Base-by-base conservation (phyloP, 2,888 invertebrate species). In the Chaetogeoica ovagalla region DNA sequence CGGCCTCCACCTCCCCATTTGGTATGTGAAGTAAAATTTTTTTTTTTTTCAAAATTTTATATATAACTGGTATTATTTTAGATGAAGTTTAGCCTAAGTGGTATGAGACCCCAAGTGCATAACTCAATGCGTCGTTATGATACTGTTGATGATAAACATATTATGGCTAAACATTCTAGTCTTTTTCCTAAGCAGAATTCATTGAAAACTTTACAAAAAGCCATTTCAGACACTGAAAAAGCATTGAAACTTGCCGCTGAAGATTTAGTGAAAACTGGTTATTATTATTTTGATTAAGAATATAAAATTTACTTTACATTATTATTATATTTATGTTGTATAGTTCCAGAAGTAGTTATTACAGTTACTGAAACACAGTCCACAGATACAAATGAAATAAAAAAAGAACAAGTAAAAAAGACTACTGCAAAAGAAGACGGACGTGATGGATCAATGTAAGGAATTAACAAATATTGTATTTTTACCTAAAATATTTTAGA, bases 101-200 rank as follows among this genome's bases (percentile, higher is more conserved):
- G 84, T 82, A 81, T 82, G 23, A 89, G 90, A 83, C 89, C 89
- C 57, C 88, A 87, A 84, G 79, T 82, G 52, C 79, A 71, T 30
- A 71, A 79, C 11, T 79, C 79, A 19, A 71, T 79, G 79, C 79
- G 96, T 37, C 91, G 95, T 72, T 93, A 94, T 0, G 97, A 97
- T 87, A 94, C 95, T n/a, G 92, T 93, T 23, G 98, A 98, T 87
- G 98, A 98, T 88, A 91, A 96, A 15, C 97, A 98, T 88, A 95
- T 98, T 81, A 91, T 96, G 86, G 93, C 94, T 73, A 94, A 95
- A 85, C 98, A 98, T 87, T 92, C 94, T 0, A 93, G 93, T 83
- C 96, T 99, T 84, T 97, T 97, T 89, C 98, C 98, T 1, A 91
- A 92, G 85, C 97, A 97, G 87, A 91, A 91, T 84, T 95, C 97